Evolutionary conservation across 2,888 invertebrate genomes (phyloP), one percentile per base, ranked within the genome.

Genomic region (Leptarthrus brevirostris): DNA sequence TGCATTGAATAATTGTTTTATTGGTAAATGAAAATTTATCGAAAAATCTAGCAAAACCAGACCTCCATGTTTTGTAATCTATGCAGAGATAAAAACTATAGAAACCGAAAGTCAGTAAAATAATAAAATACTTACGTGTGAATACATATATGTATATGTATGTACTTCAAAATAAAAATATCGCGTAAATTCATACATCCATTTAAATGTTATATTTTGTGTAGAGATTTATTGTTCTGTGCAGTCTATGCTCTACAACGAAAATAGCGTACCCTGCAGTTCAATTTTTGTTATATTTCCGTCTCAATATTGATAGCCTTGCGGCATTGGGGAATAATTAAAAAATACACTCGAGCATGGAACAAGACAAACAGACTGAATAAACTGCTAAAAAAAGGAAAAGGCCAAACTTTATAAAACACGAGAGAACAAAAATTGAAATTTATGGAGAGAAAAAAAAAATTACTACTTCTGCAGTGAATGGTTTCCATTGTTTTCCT

Each of bases 271-370:
- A 30, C 30, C 8, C 30, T 8, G 8, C 30, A 16, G 26, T 24
- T 2, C 14, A 5, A 26, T 61, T 61, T 61, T 61, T 34, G 40
- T 40, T 40, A 61, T 40, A 40, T 34, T 61, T 61, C 40, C 61
- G 40, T 61, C 36, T 40, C 61, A 61, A 61, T 61, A 61, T 61
- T 61, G 61, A 61, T 61, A 61, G 61, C 61, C 61, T 61, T 61
- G 61, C 61, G 61, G 61, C 61, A 40, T 61, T 61, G 61, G 36
- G 18, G 61, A 40, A 61, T 61, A 61, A 61, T 61, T 61, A 40
- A 61, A 40, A 61, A 61, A 61, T 61, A 61, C 40, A 61, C 18
- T 61, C 61, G 36, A 36, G 36, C 40, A 61, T 61, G 40, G 61
- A 61, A 61, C 61, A 61, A 40, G 61, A 36, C 36, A 61, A 61